Conservation (phyloP, 2,888 invertebrate genomes). For the Hecatera dysodea region DNA sequence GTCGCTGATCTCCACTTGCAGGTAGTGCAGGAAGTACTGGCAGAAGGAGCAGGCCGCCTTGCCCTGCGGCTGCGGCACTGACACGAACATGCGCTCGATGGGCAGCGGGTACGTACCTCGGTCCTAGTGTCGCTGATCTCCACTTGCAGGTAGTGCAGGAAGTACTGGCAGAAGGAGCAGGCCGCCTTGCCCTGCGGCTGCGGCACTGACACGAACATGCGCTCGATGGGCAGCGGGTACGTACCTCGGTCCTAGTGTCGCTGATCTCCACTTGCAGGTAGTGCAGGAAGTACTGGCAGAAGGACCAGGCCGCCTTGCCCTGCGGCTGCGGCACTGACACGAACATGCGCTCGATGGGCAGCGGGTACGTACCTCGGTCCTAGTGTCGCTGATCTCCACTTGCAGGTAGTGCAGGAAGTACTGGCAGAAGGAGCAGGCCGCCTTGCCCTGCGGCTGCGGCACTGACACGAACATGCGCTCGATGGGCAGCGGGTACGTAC, state of each 20-base stretch:
- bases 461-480: constrained; percentile 81
- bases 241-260: constrained; percentile 91
- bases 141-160: constrained; percentile 95
- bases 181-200: constrained; percentile 80
- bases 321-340: constrained; percentile 70
- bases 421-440: constrained; percentile 94
- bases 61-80: constrained; percentile 67
- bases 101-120: constrained; percentile 90
- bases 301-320: constrained; percentile 91
- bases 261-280: constrained; percentile 94
- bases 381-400: constrained; percentile 92
- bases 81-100: constrained; percentile 85
- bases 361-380: constrained; percentile 88
- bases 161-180: constrained; percentile 95
- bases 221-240: constrained; percentile 87
- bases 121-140: constrained; percentile 92
- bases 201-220: constrained; percentile 80
- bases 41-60: constrained; percentile 94
- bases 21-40: constrained; percentile 95
- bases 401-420: constrained; percentile 95
- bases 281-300: constrained; percentile 96
- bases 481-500: not conserved
- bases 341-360: constrained; percentile 89
- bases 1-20: constrained; percentile 94
- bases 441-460: constrained; percentile 75